These are phyloP conservation scores for Pachypeltis micranthus DNA, from an alignment of 1,140 invertebrate genomes.

Conservation along the genomic window DNA sequence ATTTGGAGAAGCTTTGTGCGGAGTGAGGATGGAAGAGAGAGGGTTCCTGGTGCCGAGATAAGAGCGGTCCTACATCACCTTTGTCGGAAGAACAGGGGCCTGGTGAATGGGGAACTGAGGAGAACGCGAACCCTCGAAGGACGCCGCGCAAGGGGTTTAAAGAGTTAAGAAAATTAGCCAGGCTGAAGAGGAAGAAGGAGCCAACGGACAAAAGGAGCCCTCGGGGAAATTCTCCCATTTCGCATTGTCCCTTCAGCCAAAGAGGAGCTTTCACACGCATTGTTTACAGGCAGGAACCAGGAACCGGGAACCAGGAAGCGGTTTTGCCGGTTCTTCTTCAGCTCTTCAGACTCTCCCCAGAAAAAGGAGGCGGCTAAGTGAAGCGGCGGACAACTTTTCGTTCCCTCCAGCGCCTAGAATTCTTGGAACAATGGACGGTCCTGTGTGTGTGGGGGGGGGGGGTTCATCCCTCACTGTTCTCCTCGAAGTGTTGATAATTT, in stretches of 20 bases:
- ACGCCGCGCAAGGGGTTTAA: slow-evolving; percentile 9
- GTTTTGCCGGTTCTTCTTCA: not conserved
- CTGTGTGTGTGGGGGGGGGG: too few species aligned
- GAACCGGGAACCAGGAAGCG: too few species aligned
- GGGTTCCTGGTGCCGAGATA: not conserved
- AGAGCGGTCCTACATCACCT: slow-evolving; percentile 5
- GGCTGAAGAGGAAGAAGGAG: not conserved
- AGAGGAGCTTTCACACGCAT: not conserved
- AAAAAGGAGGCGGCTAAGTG: not conserved
- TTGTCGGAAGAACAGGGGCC: not conserved
- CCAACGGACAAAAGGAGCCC: not conserved
- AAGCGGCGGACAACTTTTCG: slow-evolving; percentile 1
- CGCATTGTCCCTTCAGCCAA: not conserved
- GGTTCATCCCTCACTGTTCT: too few species aligned
- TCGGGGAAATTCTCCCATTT: not conserved
- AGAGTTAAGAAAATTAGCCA: slow-evolving; percentile 8
- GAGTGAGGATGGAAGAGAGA: not conserved
- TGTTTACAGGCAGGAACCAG: too few species aligned
- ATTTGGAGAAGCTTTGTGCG: slow-evolving; percentile 3
- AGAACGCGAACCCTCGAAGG: too few species aligned
- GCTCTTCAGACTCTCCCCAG: not conserved
- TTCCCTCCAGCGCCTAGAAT: too few species aligned
- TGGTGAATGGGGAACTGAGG: not conserved
- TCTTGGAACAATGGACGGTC: too few species aligned
- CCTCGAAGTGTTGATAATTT: too few species aligned